Conservation (phyloP, 2,797 vertebrate genomes). For the Dallia pectoralis region DNA sequence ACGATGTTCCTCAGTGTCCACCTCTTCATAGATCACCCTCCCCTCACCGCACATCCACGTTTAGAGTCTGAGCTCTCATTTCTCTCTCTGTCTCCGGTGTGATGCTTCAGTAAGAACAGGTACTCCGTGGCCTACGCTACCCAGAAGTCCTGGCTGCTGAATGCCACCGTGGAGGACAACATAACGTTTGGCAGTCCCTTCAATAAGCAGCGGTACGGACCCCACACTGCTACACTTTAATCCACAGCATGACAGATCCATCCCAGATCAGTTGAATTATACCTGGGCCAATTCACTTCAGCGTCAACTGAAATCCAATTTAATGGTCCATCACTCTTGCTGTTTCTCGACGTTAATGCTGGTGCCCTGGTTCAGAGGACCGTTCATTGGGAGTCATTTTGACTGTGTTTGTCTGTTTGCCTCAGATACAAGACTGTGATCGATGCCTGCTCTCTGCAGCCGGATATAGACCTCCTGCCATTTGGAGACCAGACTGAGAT, state of each 20-base stretch:
- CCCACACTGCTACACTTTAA: background rate
- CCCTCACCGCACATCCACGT: slow-evolving; percentile 31
- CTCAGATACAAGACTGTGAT: slow-evolving; percentile 94
- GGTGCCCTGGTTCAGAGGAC: background rate
- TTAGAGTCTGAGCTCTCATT: slow-evolving; percentile 19
- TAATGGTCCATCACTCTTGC: background rate
- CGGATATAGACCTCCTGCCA: slow-evolving; percentile 94
- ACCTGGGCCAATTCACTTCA: background rate
- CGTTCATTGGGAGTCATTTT: background rate
- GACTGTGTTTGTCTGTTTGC: background rate
- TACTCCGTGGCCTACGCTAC: slow-evolving; percentile 94
- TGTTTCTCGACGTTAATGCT: background rate
- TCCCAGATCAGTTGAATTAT: background rate
- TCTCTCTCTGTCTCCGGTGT: slow-evolving; percentile 36
- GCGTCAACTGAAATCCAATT: background rate
- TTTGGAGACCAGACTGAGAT: slow-evolving; percentile 99
- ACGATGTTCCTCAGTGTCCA: slow-evolving; percentile 1
- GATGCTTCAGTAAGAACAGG: slow-evolving; percentile 82
- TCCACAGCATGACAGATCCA: background rate
- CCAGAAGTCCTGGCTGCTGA: slow-evolving; percentile 98
- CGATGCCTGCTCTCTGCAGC: slow-evolving; percentile 95
- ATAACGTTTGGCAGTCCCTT: slow-evolving; percentile 96
- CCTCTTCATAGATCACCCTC: slow-evolving; percentile 27
- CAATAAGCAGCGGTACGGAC: slow-evolving; percentile 87
- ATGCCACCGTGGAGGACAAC: slow-evolving; percentile 97